These are phyloP conservation scores for Pinna nobilis DNA, from an alignment of 1,140 invertebrate genomes.

Conservation along the genomic window DNA sequence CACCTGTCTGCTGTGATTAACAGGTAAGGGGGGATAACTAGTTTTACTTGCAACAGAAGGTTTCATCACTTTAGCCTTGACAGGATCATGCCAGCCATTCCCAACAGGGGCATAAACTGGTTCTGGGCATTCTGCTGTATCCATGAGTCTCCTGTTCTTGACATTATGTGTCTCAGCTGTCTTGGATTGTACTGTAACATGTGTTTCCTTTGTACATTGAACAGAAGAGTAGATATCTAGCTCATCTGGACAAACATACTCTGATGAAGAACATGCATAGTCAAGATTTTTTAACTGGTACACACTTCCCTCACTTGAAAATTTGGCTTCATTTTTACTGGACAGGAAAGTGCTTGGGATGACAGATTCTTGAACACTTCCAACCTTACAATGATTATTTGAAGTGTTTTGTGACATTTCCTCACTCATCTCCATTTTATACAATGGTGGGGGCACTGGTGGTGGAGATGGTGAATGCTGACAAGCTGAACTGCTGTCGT, in stretches of 20 bases:
- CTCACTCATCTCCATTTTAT: not conserved
- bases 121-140: not conserved
- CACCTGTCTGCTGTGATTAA: not conserved
- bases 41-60: no score
- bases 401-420: not conserved
- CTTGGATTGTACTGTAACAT: not conserved
- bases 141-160: not conserved
- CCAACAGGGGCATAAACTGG: not conserved
- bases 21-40: no score
- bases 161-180: not conserved
- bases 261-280: not conserved
- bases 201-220: no score
- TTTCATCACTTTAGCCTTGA: no score
- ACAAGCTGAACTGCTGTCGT: not conserved
- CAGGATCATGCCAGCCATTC: no score
- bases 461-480: slow-evolving; percentile 9
- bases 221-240: no score
- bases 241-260: not conserved
- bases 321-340: not conserved
- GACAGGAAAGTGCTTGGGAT: not conserved
- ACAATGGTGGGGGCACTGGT: slow-evolving; percentile 13
- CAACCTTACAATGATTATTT: not conserved
- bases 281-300: not conserved
- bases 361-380: not conserved
- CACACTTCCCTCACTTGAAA: not conserved